Base-by-base conservation (phyloP, 2,888 invertebrate genomes). In the Icerya purchasi region DNA sequence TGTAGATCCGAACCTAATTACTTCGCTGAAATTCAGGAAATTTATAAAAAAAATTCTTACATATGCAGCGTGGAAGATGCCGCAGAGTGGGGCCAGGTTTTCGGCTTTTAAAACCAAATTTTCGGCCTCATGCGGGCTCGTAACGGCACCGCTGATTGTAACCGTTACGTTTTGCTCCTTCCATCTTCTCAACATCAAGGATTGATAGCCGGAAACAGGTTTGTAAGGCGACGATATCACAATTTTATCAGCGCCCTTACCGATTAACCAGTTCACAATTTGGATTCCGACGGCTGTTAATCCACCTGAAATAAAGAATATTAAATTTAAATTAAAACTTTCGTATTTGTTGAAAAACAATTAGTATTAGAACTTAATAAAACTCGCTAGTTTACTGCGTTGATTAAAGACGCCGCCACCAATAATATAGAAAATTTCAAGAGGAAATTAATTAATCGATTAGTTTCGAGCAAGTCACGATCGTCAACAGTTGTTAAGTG, bases 201-300 rank as follows among this genome's bases (percentile, higher is more conserved):
- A 60, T 21, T 60, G 60, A 20, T 56, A 61, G 2, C 63, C 63
- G 2, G 60, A 60, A 8, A 50, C 54, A 0, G 58, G 25, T 56
- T 56, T 59, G 36, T 50, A 55, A 25, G 61, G 58, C 1, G 61
- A 57, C 1, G 49, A 54, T 24, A 61, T 50, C 8, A 63, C 59
- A 20, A 63, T 60, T 36, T 63, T 63, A 5, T 54, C 56, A 5
- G 61, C 63, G 8, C 63, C 61, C 50, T 60, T 58, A 0, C 2
- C 1, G 0, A 61, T 57, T 20, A 63, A 51, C 58, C 57, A 53
- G 52, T 61, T 56, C 18, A 61, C 57, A n/a, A 61, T 23, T 60
- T 61, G 58, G 8, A 61, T 53, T 21, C 59, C 60, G 3, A 60
- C 54, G 2, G 19, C 54, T 0, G 60, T 56, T 23, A 61, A 56